These are phyloP conservation scores for Ptychadena robeensis DNA, from an alignment of 2,797 vertebrate genomes.

Conservation along the genomic window DNA sequence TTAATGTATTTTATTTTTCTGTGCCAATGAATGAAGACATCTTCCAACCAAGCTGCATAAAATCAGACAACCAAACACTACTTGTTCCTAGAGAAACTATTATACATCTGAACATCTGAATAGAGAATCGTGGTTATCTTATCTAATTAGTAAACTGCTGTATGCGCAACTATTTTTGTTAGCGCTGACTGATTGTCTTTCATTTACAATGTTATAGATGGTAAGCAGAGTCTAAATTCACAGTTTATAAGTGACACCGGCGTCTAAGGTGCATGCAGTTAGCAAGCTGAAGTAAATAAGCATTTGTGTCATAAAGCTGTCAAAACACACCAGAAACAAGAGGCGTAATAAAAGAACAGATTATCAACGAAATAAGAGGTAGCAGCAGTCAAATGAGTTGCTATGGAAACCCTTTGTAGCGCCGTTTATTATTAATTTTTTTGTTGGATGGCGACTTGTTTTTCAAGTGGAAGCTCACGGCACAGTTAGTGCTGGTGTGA, in stretches of 20 bases:
- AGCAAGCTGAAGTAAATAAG: slow-evolving; percentile 34
- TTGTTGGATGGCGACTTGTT: slow-evolving; percentile 12
- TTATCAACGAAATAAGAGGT: not conserved
- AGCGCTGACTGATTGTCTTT: not conserved
- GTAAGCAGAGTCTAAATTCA: not conserved
- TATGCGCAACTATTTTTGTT: not conserved
- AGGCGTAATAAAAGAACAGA: not conserved
- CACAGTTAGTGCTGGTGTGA: not conserved
- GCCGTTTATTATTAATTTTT: slow-evolving; percentile 17
- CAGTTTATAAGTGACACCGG: not conserved
- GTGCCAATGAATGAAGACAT: no score
- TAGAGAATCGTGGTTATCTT: not conserved
- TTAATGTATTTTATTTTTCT: no score
- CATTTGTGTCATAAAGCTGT: slow-evolving; percentile 21
- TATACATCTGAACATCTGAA: no score
- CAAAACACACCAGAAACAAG: slow-evolving; percentile 21
- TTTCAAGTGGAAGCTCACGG: slow-evolving; percentile 4
- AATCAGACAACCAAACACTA: no score
- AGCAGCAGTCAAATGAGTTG: not conserved
- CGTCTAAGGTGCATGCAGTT: not conserved
- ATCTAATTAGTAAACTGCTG: not conserved
- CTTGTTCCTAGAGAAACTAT: no score
- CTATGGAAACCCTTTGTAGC: slow-evolving; percentile 8
- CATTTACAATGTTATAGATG: not conserved
- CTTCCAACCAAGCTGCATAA: no score